Base-by-base conservation (phyloP, 2,797 vertebrate species). In the Coendou prehensilis region DNA sequence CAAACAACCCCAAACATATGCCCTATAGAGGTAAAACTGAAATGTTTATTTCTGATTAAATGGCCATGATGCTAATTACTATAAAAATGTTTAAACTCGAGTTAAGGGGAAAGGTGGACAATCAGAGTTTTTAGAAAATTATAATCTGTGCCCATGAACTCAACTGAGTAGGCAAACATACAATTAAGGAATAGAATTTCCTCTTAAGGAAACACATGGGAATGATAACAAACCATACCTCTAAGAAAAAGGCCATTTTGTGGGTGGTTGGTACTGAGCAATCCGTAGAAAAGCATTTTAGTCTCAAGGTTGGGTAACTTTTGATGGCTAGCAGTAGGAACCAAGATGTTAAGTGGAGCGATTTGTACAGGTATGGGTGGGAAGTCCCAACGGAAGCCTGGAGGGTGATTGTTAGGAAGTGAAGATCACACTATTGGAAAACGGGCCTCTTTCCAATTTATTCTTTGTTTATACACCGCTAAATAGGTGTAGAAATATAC, bases 61-160 rank as follows among this genome's bases (percentile, higher is more conserved):
- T 59, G 52, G 2, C 10, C 18, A 69, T 89, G 59, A 86, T 37
- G 15, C 33, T 67, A 79, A 95, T 80, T 69, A 75, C 41, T 57
- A 33, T 20, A 59, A n/a, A 85, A 88, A 73, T 67, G 6, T 73
- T 92, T 63, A 88, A 61, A 96, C 18, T 75, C 75, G 22, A 87
- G 33, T 69, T 94, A 87, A 81, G n/a, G 15, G 7, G 69, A 73
- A 75, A 93, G 30, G 4, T 71, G 61, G 45, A 1, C 1, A 45
- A 67, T 41, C 17, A 26, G 75, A 67, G 9, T 20, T 88, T 87
- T 82, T 26, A 50, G 87, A 79, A 75, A 76, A 47, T 28, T 88
- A 33, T 23, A 78, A 22, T 45, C 33, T 87, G 22, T 85, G 33
- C 56, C 30, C 33, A 64, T 9, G 54, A 95, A 52, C 37, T 83